Evolutionary conservation across 2,113 vertebrate genomes (phyloP).

Genomic region (Apteryx owenii): DNA sequence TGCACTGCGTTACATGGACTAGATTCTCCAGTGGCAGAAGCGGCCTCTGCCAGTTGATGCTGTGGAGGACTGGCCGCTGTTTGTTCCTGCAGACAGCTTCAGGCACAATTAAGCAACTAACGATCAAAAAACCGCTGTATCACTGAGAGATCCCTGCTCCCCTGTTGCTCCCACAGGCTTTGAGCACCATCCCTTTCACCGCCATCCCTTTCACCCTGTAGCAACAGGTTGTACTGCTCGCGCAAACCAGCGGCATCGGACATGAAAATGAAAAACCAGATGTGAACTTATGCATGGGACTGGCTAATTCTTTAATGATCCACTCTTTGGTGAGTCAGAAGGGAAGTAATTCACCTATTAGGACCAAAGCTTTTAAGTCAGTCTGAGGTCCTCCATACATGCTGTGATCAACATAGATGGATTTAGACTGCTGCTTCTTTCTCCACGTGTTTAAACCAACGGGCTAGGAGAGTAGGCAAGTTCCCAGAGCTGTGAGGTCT

Average conservation of each 20-base stretch:
- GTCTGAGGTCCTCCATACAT: not conserved
- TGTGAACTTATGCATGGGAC: not conserved
- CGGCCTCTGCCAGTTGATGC: not conserved
- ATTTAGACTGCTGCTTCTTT: not conserved
- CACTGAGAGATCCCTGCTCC: not conserved
- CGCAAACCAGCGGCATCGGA: not conserved
- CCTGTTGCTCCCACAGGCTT: not conserved
- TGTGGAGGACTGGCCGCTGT: not conserved
- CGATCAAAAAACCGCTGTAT: not conserved
- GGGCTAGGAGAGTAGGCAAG: not conserved
- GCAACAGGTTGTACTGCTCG: not conserved
- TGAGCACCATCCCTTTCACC: not conserved
- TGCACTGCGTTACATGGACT: not conserved
- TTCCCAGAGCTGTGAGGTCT: not conserved
- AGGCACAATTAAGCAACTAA: not conserved
- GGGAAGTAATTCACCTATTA: too few species aligned
- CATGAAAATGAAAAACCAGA: not conserved
- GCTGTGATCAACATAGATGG: rapidly evolving
- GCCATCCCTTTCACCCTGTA: not conserved
- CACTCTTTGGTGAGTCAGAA: not conserved
- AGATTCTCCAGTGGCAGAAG: not conserved
- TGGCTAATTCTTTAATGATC: not conserved
- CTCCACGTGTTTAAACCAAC: not conserved
- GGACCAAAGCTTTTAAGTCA: not conserved
- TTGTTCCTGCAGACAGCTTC: not conserved